Evolutionary conservation across 1,140 invertebrate genomes (phyloP).

Genomic region (Drosophila melanogaster): DNA sequence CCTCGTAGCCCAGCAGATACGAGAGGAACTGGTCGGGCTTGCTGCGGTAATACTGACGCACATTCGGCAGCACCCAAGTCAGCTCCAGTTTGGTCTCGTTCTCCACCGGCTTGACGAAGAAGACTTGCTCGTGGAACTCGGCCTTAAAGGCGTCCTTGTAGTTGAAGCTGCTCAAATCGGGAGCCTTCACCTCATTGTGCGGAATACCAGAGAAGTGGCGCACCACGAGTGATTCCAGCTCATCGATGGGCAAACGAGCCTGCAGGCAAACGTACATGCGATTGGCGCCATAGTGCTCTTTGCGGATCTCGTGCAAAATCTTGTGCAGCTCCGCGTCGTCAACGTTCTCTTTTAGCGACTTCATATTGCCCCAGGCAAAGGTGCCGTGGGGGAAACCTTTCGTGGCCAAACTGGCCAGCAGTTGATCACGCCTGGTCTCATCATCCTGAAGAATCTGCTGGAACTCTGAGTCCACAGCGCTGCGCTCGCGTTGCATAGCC

Average conservation of each 20-base stretch:
- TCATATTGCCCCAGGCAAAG: slow-evolving; percentile 94
- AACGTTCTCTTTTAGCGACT: slow-evolving; percentile 90
- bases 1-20: slow-evolving; percentile 94
- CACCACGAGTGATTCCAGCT: slow-evolving; percentile 88
- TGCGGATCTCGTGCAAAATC: slow-evolving; percentile 91
- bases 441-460: slow-evolving; percentile 77
- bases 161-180: slow-evolving; percentile 86
- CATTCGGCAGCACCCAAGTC: slow-evolving; percentile 92
- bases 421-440: slow-evolving; percentile 86
- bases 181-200: slow-evolving; percentile 87
- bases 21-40: slow-evolving; percentile 93
- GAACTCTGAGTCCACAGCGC: slow-evolving; percentile 93
- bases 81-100: slow-evolving; percentile 89
- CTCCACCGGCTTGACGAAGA: slow-evolving; percentile 92
- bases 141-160: slow-evolving; percentile 86
- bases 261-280: slow-evolving; percentile 94
- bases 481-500: slow-evolving; percentile 95
- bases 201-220: slow-evolving; percentile 88
- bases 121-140: slow-evolving; percentile 89
- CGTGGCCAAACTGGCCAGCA: slow-evolving; percentile 89
- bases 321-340: slow-evolving; percentile 88
- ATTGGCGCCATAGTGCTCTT: slow-evolving; percentile 94
- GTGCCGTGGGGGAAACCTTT: slow-evolving; percentile 90
- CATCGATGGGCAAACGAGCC: slow-evolving; percentile 91
- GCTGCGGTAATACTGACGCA: slow-evolving; percentile 88